These are phyloP conservation scores for Taenioides sp. DNA, from an alignment of 2,797 vertebrate species.

Conservation along the genomic window DNA sequence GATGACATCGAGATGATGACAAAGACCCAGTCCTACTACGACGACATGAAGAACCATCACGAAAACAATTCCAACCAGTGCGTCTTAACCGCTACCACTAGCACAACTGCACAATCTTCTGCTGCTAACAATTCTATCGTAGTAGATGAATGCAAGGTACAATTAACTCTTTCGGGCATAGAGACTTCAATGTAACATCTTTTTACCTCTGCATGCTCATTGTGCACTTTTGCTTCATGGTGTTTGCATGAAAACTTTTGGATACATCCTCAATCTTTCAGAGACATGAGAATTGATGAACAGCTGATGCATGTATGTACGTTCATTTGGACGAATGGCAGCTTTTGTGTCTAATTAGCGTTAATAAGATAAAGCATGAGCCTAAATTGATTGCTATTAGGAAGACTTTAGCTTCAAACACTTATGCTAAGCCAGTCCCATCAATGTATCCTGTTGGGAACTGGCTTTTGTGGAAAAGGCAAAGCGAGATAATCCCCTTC, in stretches of 20 bases:
- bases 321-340: slow-evolving; percentile 54
- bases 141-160: slow-evolving; percentile 99
- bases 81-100: slow-evolving; percentile 79
- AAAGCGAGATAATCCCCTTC: slow-evolving; percentile 42
- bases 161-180: slow-evolving; percentile 89
- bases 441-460: slow-evolving; percentile 22
- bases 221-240: slow-evolving; percentile 33
- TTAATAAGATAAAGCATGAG: neutral
- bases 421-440: slow-evolving; percentile 13
- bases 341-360: slow-evolving; percentile 54
- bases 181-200: slow-evolving; percentile 88
- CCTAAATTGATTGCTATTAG: neutral
- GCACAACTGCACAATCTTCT: slow-evolving; percentile 67
- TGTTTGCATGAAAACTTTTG: slow-evolving; percentile 35
- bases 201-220: slow-evolving; percentile 72
- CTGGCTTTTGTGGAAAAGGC: slow-evolving; percentile 37
- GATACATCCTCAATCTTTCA: slow-evolving; percentile 38
- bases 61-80: slow-evolving; percentile 99
- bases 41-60: slow-evolving; percentile 97
- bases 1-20: slow-evolving; percentile 96
- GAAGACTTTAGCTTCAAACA: slow-evolving; percentile 4
- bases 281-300: slow-evolving; percentile 19
- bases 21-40: slow-evolving; percentile 93
- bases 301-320: slow-evolving; percentile 43
- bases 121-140: slow-evolving; percentile 93